Conservation (phyloP, 2,113 vertebrate genomes). For the Uropsilus gracilis region DNA sequence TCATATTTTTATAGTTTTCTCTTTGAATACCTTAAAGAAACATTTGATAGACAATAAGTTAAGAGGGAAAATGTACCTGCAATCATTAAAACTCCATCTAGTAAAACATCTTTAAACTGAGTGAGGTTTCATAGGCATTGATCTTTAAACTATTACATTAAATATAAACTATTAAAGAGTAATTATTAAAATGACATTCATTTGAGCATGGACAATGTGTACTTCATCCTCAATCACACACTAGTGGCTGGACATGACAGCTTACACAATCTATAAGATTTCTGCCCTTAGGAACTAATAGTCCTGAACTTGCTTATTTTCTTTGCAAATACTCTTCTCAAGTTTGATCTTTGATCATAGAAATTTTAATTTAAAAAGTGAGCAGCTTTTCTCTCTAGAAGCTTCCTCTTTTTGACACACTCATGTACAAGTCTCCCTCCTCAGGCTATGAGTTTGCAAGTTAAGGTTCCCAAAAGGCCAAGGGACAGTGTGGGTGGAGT, state of each 20-base stretch:
- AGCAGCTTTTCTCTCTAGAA: neutral
- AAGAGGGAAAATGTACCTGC: neutral
- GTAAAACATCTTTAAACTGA: neutral
- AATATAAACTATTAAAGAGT: neutral
- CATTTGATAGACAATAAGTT: neutral
- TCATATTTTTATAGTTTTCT: neutral
- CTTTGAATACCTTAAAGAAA: neutral
- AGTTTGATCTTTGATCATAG: neutral
- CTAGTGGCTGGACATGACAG: neutral
- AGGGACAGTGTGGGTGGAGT: neutral
- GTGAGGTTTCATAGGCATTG: neutral
- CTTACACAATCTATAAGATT: neutral
- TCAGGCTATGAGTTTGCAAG: neutral
- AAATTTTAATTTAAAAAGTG: slow-evolving; percentile 16
- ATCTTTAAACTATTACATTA: neutral
- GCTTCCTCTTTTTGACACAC: neutral
- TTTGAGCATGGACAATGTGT: neutral
- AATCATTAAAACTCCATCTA: neutral
- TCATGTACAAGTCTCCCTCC: neutral
- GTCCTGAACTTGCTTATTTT: neutral
- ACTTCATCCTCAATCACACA: neutral
- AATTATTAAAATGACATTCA: neutral
- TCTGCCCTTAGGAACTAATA: neutral
- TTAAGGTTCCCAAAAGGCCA: neutral
- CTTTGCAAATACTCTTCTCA: neutral